Base-by-base conservation (phyloP, 2,888 invertebrate species). In the Salticus scenicus region DNA sequence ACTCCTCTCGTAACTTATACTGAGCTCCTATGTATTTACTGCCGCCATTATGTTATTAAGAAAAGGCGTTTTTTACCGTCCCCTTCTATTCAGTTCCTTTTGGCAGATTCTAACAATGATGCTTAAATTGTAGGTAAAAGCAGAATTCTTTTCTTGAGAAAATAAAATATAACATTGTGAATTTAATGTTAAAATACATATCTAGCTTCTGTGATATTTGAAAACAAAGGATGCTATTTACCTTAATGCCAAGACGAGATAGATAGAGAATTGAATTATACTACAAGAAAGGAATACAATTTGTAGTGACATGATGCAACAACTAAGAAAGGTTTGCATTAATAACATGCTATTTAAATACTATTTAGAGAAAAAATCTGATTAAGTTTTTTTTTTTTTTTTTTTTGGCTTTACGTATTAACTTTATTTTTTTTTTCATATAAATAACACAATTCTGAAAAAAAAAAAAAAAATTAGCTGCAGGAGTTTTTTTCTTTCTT, bases 21-120 rank as follows among this genome's bases (percentile, higher is more conserved):
- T 69, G 71, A 27, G 70, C 28, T 57, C 67, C 70, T 82, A 33
- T 74, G 33, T 51, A 30, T 47, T 72, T 74, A 57, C 73, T 76
- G 30, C 67, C 71, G 63, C 77, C 77, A 83, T 83, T 83, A 83
- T 77, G 77, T 77, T 77, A 76, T 83, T 83, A 83, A 57, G 31
- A 57, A 82, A 75, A 79, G 71, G 28, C 51, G 63, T 31, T 63
- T 57, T 41, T n/a, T 66, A 31, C 64, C 41, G 33, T 41, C 74
- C 41, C 28, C 31, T 37, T 14, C 10, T 47, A 17, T 47, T 47
- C n/a, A 47, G 42, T 47, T 47, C 42, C 42, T 47, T 47, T 47
- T 47, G 42, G 42, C 42, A 47, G n/a, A 47, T 47, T 47, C 42
- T 47, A 47, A 47, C 42, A 2, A 17, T 47, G 42, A 17, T 47